Evolutionary conservation across 2,888 invertebrate species (phyloP), one percentile per base, ranked within the genome.

Genomic region (Ommatoiulus sabulosus): DNA sequence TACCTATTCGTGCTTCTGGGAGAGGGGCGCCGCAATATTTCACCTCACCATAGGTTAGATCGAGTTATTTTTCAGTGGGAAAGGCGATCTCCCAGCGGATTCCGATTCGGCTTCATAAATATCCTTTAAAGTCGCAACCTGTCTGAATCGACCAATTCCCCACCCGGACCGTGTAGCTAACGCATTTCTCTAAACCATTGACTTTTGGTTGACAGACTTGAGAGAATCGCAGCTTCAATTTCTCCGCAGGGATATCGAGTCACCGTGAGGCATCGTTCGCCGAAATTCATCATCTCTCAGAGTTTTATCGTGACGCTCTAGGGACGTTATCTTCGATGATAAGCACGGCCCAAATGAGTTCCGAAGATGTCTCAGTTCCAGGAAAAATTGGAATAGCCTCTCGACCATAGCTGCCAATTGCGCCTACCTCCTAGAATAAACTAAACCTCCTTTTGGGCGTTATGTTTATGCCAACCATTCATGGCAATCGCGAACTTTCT

Each of bases 171-270:
- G n/a, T n/a, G 63, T n/a, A 4, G 4, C n/a, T 63, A 17, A 63
- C 63, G 63, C 20, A 63, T n/a, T 63, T 63, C 63, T 63, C 7
- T 3, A 63, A 17, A n/a, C 5, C 4, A n/a, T 63, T 63, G n/a
- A 63, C 63, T 63, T 17, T 63, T 63, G 15, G n/a, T 17, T 63
- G n/a, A 4, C 63, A 63, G 63, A 63, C 17, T 17, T 63, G n/a
- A 63, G 63, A 63, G n/a, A 63, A 63, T 63, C 63, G 63, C 63
- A 20, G 63, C 63, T n/a, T 63, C 63, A 63, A 63, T 63, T 63
- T 63, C 63, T 63, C 63, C 63, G 17, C 5, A 63, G 63, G 63
- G 63, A 63, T 63, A 63, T 63, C 63, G 17, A 17, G 17, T 63
- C n/a, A 4, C 63, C 17, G 63, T 63, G 17, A 63, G 63, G 63